Evolutionary conservation across 2,113 vertebrate genomes (phyloP).

Genomic region (Brachionichthys hirsutus): DNA sequence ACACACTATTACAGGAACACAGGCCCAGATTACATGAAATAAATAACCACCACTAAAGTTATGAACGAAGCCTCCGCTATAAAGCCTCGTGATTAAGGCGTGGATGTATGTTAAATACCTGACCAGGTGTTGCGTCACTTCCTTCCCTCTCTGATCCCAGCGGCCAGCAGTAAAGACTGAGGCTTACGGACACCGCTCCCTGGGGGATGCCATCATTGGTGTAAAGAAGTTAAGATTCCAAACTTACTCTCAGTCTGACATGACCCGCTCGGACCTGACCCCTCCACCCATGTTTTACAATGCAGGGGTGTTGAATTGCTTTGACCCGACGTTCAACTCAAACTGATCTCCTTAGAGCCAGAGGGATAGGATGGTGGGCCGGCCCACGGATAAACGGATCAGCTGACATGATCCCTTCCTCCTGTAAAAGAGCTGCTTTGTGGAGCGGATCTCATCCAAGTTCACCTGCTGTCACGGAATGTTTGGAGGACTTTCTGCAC

Average conservation of each 20-base stretch:
- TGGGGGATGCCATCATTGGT: too few species aligned
- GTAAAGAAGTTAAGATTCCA: too few species aligned
- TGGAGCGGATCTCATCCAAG: conserved; percentile 65
- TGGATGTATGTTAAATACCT: too few species aligned
- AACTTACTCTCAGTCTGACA: too few species aligned
- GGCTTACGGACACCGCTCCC: conserved; percentile 36
- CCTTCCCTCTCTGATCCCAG: conserved; percentile 35
- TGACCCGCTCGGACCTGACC: conserved; percentile 72
- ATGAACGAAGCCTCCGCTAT: too few species aligned
- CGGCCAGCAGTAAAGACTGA: conserved; percentile 37
- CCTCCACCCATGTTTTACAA: conserved; percentile 58
- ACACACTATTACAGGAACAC: too few species aligned
- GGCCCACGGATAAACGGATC: conserved; percentile 47
- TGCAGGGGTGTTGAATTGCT: conserved; percentile 76
- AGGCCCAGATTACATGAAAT: too few species aligned
- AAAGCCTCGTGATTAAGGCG: too few species aligned
- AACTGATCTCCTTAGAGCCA: conserved; percentile 56
- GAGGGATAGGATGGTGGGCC: conserved; percentile 61
- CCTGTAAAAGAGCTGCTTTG: conserved; percentile 47
- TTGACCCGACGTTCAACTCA: conserved; percentile 80
- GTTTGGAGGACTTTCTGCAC: too few species aligned
- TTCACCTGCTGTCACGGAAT: conserved; percentile 63
- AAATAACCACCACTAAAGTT: too few species aligned
- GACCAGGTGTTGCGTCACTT: conserved; percentile 29
- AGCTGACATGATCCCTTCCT: conserved; percentile 52